These are phyloP conservation scores for Maniola hyperantus DNA, from an alignment of 2,888 invertebrate genomes.

Conservation along the genomic window DNA sequence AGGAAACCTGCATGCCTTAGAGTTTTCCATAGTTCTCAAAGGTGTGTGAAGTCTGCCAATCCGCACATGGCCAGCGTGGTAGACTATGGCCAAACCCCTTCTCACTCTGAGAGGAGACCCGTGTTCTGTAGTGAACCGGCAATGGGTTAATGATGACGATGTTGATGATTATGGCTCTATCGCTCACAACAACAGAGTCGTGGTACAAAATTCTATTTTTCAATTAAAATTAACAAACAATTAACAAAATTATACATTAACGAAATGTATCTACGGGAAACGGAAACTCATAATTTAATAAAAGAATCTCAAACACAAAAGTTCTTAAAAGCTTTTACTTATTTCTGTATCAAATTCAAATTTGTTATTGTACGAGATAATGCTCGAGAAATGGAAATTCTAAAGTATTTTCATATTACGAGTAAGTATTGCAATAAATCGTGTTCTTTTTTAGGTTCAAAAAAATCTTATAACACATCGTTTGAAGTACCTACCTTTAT, in stretches of 20 bases:
- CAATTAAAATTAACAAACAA: not conserved
- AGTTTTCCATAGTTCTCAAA: no score
- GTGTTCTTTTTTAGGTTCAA: no score
- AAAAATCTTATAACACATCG: no score
- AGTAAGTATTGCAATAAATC: no score
- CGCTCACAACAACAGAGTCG: not conserved
- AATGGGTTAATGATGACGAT: no score
- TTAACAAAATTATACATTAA: constrained; percentile 19
- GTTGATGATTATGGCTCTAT: no score
- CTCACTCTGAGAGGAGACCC: no score
- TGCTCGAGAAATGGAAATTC: constrained; percentile 17
- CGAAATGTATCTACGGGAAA: constrained; percentile 12
- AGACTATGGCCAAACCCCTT: not conserved
- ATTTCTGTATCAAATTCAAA: constrained; percentile 36
- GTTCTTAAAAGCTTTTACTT: constrained; percentile 36
- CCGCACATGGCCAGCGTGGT: not conserved
- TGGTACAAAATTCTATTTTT: not conserved
- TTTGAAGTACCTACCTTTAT: no score
- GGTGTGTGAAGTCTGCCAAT: no score
- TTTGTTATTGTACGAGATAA: constrained; percentile 31
- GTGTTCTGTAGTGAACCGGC: no score
- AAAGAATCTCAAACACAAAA: constrained; percentile 32
- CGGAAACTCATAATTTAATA: constrained; percentile 33
- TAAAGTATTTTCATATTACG: constrained; percentile 20
- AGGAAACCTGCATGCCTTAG: no score